These are phyloP conservation scores for Psilanteris sp. DNA, from an alignment of 1,140 invertebrate species.

Conservation along the genomic window DNA sequence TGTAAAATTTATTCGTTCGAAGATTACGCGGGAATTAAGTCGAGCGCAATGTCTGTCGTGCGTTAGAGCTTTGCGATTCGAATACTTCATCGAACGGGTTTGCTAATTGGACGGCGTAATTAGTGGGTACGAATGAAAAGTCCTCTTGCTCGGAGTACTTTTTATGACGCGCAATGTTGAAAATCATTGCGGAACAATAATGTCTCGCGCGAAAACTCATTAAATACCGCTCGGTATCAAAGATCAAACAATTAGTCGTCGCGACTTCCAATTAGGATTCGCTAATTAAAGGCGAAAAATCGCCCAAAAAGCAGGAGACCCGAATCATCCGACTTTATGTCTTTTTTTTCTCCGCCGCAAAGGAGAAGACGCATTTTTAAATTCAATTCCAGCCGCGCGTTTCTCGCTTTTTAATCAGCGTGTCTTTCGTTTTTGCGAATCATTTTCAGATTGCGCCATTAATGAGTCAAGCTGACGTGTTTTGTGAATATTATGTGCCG, in stretches of 20 bases:
- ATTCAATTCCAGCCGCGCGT: slow-evolving; percentile 16
- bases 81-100: slow-evolving; percentile 23
- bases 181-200: slow-evolving; percentile 56
- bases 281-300: slow-evolving; percentile 53
- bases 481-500: neutral
- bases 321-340: slow-evolving; percentile 21
- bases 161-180: slow-evolving; percentile 19
- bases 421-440: slow-evolving; percentile 2
- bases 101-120: slow-evolving; percentile 72
- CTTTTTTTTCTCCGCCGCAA: neutral
- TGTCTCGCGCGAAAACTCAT: slow-evolving; percentile 46
- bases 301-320: slow-evolving; percentile 8
- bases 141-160: slow-evolving; percentile 15
- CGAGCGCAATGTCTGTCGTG: slow-evolving; percentile 2
- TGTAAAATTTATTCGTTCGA: no score
- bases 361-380: neutral
- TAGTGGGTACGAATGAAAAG: slow-evolving; percentile 66
- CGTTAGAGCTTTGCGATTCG: slow-evolving; percentile 8
- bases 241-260: slow-evolving; percentile 50
- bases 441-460: neutral
- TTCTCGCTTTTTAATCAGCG: slow-evolving; percentile 33
- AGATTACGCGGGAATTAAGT: neutral
- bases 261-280: slow-evolving; percentile 44
- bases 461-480: neutral
- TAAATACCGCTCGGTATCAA: slow-evolving; percentile 39